Evolutionary conservation across 2,113 vertebrate species (phyloP).

Genomic region (Mastomys natalensis): DNA sequence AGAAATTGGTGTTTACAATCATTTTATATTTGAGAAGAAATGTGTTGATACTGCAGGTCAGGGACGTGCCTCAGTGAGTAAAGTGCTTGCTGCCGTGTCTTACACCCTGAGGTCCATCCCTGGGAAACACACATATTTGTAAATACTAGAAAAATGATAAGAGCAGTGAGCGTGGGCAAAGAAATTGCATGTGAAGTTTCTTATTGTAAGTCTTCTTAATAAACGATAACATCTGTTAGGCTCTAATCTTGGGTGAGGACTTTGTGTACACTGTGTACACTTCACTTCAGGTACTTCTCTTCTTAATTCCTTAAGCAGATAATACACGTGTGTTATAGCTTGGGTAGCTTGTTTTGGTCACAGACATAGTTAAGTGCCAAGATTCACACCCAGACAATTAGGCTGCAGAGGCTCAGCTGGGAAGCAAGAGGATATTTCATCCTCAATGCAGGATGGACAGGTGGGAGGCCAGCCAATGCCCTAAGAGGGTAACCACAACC

Average conservation of each 20-base stretch:
- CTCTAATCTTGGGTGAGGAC: neutral
- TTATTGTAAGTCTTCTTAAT: neutral
- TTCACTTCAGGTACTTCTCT: neutral
- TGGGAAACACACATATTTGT: neutral
- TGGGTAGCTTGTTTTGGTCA: neutral
- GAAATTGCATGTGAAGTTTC: neutral
- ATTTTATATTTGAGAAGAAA: neutral
- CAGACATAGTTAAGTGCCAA: neutral
- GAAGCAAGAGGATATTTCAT: neutral
- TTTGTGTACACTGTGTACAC: neutral
- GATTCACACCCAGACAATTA: neutral
- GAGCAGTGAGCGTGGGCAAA: neutral
- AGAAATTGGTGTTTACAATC: neutral
- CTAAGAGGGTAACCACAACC: neutral
- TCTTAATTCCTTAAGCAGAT: neutral
- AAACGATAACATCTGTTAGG: neutral
- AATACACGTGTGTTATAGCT: neutral
- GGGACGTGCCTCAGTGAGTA: neutral
- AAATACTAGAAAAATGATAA: neutral
- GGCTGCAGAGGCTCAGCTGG: neutral
- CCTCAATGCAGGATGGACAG: neutral
- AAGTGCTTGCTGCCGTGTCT: too few species aligned
- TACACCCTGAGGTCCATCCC: neutral
- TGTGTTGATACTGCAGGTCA: neutral
- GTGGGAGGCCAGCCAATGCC: neutral